A percentile compares a stretch with the other conserved stretches of the same genome.
These are phyloP conservation scores for Phaetusa simplex DNA, from an alignment of 2,113 vertebrate genomes.

Conservation along the genomic window DNA sequence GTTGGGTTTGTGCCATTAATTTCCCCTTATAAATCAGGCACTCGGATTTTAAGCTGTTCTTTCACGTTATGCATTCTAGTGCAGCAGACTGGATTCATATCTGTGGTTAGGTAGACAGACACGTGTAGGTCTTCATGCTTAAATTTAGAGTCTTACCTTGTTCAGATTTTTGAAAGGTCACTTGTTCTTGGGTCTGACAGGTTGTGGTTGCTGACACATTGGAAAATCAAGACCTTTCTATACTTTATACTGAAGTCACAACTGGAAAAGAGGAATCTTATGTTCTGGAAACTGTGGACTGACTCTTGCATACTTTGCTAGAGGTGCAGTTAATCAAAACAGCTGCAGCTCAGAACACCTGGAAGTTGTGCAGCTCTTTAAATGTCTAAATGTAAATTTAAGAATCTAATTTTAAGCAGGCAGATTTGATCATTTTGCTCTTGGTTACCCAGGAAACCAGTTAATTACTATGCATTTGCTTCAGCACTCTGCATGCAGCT, in stretches of 20 bases:
- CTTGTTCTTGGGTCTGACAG: not conserved
- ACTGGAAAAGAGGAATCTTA: not conserved
- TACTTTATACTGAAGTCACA: not conserved
- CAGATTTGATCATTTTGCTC: slow-evolving; percentile 35
- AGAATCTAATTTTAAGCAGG: slow-evolving; percentile 26
- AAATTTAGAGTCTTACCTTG: not conserved
- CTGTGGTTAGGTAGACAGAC: not conserved
- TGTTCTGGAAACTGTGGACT: not conserved
- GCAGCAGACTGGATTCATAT: not conserved
- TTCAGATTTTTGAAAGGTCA: not conserved
- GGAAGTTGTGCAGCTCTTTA: not conserved
- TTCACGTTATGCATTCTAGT: not conserved
- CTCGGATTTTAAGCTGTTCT: not conserved
- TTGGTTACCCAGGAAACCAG: slow-evolving; percentile 55
- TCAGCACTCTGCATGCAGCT: not conserved
- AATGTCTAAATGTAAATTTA: slow-evolving; percentile 18
- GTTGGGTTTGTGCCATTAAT: not conserved
- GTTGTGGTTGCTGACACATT: not conserved
- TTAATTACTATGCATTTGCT: slow-evolving; percentile 58
- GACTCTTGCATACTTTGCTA: not conserved
- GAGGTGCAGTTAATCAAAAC: not conserved
- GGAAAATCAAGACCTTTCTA: not conserved
- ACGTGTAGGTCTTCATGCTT: not conserved
- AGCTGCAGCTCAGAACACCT: not conserved
- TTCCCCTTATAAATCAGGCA: not conserved